Evolutionary conservation across 2,113 vertebrate genomes (phyloP).

Genomic region (Theropithecus gelada): DNA sequence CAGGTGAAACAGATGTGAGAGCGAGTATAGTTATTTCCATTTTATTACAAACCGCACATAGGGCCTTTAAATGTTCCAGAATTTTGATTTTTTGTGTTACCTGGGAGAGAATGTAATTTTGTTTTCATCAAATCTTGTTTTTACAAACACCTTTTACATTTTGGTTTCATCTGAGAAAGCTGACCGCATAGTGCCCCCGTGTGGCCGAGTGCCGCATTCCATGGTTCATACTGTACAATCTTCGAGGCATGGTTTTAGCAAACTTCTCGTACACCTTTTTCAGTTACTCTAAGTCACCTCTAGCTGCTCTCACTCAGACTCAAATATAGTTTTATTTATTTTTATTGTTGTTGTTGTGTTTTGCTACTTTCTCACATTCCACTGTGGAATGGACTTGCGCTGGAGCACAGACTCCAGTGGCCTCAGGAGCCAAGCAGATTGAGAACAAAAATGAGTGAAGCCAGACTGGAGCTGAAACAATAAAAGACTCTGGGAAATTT

Average conservation of each 20-base stretch:
- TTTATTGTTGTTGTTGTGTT: not conserved
- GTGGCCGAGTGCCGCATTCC: not conserved
- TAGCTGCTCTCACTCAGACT: not conserved
- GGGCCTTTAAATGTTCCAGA: not conserved
- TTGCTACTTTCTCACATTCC: not conserved
- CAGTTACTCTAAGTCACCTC: not conserved
- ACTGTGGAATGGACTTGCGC: not conserved
- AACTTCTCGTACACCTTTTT: not conserved
- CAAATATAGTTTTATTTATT: not conserved
- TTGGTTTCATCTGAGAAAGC: not conserved
- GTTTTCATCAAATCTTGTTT: conserved; percentile 12
- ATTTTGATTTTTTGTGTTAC: not conserved
- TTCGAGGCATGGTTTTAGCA: not conserved
- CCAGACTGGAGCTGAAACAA: too few relatives aligned
- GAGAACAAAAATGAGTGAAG: not conserved
- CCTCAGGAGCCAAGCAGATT: not conserved
- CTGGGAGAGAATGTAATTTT: not conserved
- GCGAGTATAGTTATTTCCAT: not conserved
- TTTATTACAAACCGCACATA: not conserved
- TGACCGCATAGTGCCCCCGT: not conserved
- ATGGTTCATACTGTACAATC: not conserved
- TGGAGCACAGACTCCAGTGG: accelerated
- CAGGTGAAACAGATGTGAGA: not conserved
- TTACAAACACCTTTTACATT: not conserved
- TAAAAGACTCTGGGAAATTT: too few relatives aligned